phyloP scores from a whole-genome alignment of 2,888 invertebrate species.

The Diadromus collaris region DNA sequence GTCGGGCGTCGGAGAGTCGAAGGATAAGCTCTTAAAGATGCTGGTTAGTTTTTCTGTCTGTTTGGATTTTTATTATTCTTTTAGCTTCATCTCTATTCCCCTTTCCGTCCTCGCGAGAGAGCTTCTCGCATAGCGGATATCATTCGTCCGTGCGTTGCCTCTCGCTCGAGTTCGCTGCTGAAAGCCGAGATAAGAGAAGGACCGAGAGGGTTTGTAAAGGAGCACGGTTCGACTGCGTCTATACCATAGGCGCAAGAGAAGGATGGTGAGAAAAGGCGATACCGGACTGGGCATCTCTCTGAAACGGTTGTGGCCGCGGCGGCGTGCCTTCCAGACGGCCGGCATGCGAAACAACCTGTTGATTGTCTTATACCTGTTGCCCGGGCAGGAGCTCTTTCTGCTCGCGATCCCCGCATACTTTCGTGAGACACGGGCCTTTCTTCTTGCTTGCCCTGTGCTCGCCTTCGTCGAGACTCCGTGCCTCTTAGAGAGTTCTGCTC shows the following conservation, averaged over 20 bases:
- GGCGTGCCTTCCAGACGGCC: slow-evolving; percentile 70
- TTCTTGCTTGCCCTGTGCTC: slow-evolving; percentile 34
- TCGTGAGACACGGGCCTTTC: slow-evolving; percentile 49
- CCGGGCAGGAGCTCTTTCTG: slow-evolving; percentile 61
- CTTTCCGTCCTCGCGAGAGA: slow-evolving; percentile 16
- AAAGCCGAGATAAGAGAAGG: slow-evolving; percentile 20
- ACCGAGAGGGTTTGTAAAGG: slow-evolving; percentile 23
- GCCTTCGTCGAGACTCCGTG: not conserved
- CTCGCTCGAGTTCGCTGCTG: slow-evolving; percentile 33
- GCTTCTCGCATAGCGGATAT: slow-evolving; percentile 39
- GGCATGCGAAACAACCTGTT: slow-evolving; percentile 78
- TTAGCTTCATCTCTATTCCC: slow-evolving; percentile 37
- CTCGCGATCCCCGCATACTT: slow-evolving; percentile 71
- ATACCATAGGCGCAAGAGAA: slow-evolving; percentile 24
- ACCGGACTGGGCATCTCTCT: slow-evolving; percentile 52
- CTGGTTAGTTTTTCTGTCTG: slow-evolving; percentile 44
- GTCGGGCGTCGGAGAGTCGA: slow-evolving; percentile 8
- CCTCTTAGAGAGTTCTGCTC: slow-evolving; percentile 12
- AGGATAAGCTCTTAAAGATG: slow-evolving; percentile 30
- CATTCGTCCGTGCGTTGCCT: slow-evolving; percentile 55
- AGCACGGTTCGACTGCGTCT: slow-evolving; percentile 5
- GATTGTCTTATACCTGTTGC: slow-evolving; percentile 77
- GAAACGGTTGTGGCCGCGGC: slow-evolving; percentile 57
- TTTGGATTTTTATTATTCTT: slow-evolving; percentile 44
- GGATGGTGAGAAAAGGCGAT: slow-evolving; percentile 43